Conservation (phyloP, 2,888 invertebrate species). For the Troilus luridus region DNA sequence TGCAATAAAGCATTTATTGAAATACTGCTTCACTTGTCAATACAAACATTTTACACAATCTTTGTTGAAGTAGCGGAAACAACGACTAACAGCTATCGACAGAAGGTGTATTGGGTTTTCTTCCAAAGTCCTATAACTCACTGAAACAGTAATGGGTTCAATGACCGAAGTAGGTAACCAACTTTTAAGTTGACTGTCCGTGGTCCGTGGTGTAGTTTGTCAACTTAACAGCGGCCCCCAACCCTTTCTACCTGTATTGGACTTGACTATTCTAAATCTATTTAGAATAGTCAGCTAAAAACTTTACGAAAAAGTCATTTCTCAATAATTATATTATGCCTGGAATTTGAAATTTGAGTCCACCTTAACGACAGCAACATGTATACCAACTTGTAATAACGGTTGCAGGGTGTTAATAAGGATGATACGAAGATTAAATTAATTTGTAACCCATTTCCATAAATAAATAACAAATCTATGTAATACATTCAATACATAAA, state of each 20-base stretch:
- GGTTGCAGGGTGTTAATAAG: too few relatives aligned
- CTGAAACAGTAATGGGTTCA: slow-evolving; percentile 1
- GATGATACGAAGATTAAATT: too few relatives aligned
- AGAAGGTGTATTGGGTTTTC: neutral
- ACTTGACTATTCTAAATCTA: neutral
- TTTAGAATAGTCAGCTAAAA: neutral
- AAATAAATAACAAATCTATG: too few relatives aligned
- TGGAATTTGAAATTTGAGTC: too few relatives aligned
- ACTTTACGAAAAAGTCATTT: neutral
- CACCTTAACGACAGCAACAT: too few relatives aligned
- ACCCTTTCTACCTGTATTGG: neutral
- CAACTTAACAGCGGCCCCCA: neutral
- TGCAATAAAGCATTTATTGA: neutral
- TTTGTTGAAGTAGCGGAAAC: neutral
- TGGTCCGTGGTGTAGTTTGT: neutral
- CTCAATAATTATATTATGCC: neutral
- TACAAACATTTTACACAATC: neutral
- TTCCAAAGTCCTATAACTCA: slow-evolving; percentile 18
- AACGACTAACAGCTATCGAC: neutral
- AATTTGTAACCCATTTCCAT: too few relatives aligned
- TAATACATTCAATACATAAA: too few relatives aligned
- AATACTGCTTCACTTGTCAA: neutral
- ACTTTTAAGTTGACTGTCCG: neutral
- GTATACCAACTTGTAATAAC: too few relatives aligned
- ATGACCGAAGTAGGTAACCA: neutral